Evolutionary conservation across 2,797 vertebrate genomes (phyloP).

Genomic region (Cyclura pinguis): DNA sequence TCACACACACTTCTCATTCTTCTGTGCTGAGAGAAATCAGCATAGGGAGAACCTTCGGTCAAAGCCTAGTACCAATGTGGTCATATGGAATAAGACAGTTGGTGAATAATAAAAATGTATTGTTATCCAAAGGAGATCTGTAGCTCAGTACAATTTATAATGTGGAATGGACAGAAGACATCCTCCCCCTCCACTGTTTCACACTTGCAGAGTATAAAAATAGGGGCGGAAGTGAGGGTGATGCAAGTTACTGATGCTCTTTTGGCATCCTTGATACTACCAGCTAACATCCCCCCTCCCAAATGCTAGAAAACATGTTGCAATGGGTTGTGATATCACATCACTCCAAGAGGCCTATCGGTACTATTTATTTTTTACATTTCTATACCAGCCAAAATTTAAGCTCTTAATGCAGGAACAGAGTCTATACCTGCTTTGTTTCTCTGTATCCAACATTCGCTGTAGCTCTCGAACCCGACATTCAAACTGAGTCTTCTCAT

Average conservation of each 20-base stretch:
- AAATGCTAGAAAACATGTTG: neutral
- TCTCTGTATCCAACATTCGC: constrained; percentile 93
- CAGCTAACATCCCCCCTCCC: neutral
- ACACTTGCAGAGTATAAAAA: neutral
- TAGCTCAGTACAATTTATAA: no score
- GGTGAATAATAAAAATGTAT: constrained; percentile 51
- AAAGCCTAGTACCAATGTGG: constrained; percentile 42
- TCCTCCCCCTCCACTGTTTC: neutral
- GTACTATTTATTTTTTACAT: neutral
- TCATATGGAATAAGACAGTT: constrained; percentile 39
- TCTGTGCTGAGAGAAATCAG: constrained; percentile 37
- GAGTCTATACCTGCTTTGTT: constrained; percentile 89
- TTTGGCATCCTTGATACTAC: no score
- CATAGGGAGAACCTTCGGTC: constrained; percentile 37
- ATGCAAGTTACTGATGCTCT: no score
- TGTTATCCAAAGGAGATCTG: constrained; percentile 48
- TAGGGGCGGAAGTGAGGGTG: neutral
- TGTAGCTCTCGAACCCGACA: constrained; percentile 93
- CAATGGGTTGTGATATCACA: neutral
- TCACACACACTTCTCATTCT: constrained; percentile 28
- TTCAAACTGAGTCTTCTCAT: constrained; percentile 95
- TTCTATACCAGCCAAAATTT: neutral
- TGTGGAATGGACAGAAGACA: no score
- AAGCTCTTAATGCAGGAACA: constrained; percentile 41
- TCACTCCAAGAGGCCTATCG: neutral